A percentile compares a stretch with the other conserved stretches of the same genome.
phyloP scores from a whole-genome alignment of 1,140 invertebrate genomes.

The Diorhabda elongata region DNA sequence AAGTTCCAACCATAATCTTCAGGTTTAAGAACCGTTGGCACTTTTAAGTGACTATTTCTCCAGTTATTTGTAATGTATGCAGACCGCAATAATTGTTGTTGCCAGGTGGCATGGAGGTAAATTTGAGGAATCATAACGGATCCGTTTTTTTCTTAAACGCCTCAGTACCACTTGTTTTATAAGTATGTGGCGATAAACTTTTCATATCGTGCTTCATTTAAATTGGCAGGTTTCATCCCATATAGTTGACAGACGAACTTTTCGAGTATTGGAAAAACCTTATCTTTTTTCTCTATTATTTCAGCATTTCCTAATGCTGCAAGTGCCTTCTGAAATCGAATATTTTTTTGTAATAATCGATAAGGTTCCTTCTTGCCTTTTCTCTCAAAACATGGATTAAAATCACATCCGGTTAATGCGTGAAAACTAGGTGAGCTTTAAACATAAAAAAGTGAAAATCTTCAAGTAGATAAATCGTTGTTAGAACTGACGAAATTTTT shows the following conservation, averaged over 20 bases:
- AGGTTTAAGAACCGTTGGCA: slow-evolving; percentile 26
- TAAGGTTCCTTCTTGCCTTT: slow-evolving; percentile 21
- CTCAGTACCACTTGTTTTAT: slow-evolving; percentile 18
- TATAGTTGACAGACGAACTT: slow-evolving; percentile 44
- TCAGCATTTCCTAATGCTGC: slow-evolving; percentile 17
- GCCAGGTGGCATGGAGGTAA: slow-evolving; percentile 31
- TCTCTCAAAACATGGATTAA: slow-evolving; percentile 8
- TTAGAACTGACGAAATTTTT: not conserved
- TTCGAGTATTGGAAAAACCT: slow-evolving; percentile 25
- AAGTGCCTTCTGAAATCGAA: slow-evolving; percentile 21
- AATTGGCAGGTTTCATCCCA: slow-evolving; percentile 44
- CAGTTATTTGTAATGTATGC: slow-evolving; percentile 11
- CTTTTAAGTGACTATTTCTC: slow-evolving; percentile 32
- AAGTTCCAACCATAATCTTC: slow-evolving; percentile 30
- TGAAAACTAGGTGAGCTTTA: not conserved
- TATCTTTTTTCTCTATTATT: slow-evolving; percentile 18
- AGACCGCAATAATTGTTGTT: slow-evolving; percentile 22
- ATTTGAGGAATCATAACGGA: slow-evolving; percentile 35
- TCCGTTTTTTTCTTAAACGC: slow-evolving; percentile 34
- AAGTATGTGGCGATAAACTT: slow-evolving; percentile 33
- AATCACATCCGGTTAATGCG: not conserved
- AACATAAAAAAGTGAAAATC: not conserved
- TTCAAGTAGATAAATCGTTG: not conserved
- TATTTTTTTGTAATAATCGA: slow-evolving; percentile 18
- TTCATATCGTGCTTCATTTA: slow-evolving; percentile 32